Base-by-base conservation (phyloP, 1,140 invertebrate genomes). In the Alviniconcha marisindica region DNA sequence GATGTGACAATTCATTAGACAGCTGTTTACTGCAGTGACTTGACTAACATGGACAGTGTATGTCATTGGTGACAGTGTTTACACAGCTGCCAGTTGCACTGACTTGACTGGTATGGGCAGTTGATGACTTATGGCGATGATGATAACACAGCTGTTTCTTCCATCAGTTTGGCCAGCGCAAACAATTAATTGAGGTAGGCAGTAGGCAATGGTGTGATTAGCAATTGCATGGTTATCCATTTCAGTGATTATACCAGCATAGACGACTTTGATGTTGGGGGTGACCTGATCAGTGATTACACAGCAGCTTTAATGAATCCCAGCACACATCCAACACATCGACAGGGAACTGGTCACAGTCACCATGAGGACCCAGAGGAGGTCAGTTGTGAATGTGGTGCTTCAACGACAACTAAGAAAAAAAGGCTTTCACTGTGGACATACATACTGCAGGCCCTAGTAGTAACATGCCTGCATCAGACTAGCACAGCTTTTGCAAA, bases 271-370 rank as follows among this genome's bases (percentile, higher is more conserved):
- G 86, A 88, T 40, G 33, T 92, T 14, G 82, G 89, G 60, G 85
- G 86, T 40, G 88, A 91, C 71, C 81, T 92, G 15, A 90, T 91
- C 56, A 86, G 85, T 66, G 92, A 92, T 63, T 92, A 92, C 69
- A 91, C 91, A 76, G 88, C 88, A 42, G 91, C 91, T 15, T 71
- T 92, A 71, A 85, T 89, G 83, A 87, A 84, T 54, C 85, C 86
- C 60, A 77, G 84, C 60, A 24, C 28, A 48, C 42, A 24, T 54
- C 77, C 33, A 36, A 56, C 51, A 24, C 51, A 56, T n/a, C 51
- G 36, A 21, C 77, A 54, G 36, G 77, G 31, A 7, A 33, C n/a
- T 69, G 36, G 33, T 31, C 33, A 28, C 4, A 3, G 7, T 3
- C 1, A 7, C 24, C 51, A 2, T 31, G 31, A 48, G 10, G n/a